These are phyloP conservation scores for Pollicipes pollicipes DNA, from an alignment of 1,140 invertebrate species.

Conservation along the genomic window DNA sequence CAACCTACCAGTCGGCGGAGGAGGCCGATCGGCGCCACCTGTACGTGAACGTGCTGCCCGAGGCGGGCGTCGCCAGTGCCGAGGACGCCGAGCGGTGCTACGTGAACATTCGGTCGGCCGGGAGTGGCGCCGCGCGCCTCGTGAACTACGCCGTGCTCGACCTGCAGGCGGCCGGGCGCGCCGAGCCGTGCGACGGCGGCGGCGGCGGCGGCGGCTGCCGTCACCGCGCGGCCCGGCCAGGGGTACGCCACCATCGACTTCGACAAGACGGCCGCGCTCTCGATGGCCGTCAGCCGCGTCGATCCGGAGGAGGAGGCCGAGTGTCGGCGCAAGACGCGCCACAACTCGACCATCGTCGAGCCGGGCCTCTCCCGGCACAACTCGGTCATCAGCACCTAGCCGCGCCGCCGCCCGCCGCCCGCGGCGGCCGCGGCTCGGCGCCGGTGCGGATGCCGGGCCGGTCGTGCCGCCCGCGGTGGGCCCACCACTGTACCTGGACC, in stretches of 20 bases:
- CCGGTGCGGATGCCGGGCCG: too few relatives aligned
- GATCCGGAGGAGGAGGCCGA: slow-evolving; percentile 20
- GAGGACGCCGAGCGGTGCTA: slow-evolving; percentile 35
- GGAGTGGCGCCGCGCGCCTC: too few relatives aligned
- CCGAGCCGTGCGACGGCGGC: slow-evolving; percentile 24
- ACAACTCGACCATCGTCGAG: slow-evolving; percentile 27
- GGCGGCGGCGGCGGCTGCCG: slow-evolving; percentile 23
- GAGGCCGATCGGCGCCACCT: too few relatives aligned
- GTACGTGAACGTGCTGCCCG: neutral
- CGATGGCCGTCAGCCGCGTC: slow-evolving; percentile 22
- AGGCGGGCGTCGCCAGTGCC: slow-evolving; percentile 21
- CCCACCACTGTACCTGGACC: too few relatives aligned
- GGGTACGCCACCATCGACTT: slow-evolving; percentile 88
- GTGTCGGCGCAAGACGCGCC: slow-evolving; percentile 28
- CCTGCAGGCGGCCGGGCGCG: slow-evolving; percentile 34
- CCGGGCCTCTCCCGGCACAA: slow-evolving; percentile 17
- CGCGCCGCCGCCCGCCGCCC: too few relatives aligned
- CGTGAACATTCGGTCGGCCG: slow-evolving; percentile 43
- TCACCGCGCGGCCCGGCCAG: slow-evolving; percentile 21
- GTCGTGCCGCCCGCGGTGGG: too few relatives aligned
- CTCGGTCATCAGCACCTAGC: slow-evolving; percentile 9
- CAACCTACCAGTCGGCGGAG: too few relatives aligned
- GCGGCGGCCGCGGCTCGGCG: too few relatives aligned
- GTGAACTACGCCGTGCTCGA: slow-evolving; percentile 62
- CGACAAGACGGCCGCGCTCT: slow-evolving; percentile 70